Conservation (phyloP, 2,888 invertebrate genomes). For the Leptinotarsa tumamoca region DNA sequence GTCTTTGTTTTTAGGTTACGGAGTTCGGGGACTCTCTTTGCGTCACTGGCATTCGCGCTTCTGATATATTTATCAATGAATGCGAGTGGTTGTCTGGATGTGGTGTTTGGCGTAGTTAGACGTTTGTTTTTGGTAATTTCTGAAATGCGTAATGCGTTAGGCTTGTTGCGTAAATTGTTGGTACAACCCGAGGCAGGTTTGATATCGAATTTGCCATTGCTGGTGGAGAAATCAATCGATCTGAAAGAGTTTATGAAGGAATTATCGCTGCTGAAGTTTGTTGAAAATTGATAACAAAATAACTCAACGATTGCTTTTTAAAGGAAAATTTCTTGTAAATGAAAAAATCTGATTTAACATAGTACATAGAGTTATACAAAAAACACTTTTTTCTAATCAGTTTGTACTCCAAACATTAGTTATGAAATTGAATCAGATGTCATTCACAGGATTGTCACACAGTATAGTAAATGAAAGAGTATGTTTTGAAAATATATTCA, state of each 20-base stretch:
- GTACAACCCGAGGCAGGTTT: background rate
- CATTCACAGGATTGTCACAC: no score
- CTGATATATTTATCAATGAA: conserved; percentile 23
- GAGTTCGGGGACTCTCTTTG: conserved; percentile 61
- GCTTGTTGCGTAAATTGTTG: background rate
- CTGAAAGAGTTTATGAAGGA: background rate
- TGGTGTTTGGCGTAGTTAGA: conserved; percentile 17
- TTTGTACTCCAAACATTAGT: no score
- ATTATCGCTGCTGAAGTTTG: background rate
- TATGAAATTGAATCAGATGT: no score
- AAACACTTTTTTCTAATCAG: no score
- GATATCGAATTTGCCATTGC: background rate
- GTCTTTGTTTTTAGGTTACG: conserved; percentile 64
- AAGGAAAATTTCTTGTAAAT: no score
- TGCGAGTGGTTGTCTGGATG: conserved; percentile 2
- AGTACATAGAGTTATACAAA: no score
- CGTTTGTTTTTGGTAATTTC: conserved; percentile 13
- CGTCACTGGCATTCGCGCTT: conserved; percentile 57
- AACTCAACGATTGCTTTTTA: no score
- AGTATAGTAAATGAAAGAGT: no score
- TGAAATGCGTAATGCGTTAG: conserved; percentile 25
- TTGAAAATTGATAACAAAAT: no score
- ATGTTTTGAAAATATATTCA: no score
- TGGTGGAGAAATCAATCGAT: conserved; percentile 19
- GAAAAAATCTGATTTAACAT: no score